A percentile compares a stretch with the other conserved stretches of the same genome.
Conservation (phyloP, 2,888 invertebrate species). For the Nomada lathburiana region DNA sequence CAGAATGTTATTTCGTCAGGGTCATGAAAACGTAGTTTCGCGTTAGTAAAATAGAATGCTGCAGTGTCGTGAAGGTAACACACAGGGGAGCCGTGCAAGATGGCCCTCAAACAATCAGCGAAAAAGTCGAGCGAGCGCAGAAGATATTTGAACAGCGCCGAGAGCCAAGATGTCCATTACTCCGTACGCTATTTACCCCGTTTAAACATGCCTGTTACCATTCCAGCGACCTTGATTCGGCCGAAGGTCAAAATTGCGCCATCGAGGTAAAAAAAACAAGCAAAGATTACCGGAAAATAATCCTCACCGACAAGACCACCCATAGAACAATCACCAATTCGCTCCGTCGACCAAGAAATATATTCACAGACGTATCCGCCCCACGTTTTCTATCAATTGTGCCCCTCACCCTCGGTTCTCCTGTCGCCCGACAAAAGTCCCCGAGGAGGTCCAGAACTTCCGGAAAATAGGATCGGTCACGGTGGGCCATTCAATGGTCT, state of each 20-base stretch:
- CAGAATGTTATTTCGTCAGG: background rate
- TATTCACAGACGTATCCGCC: background rate
- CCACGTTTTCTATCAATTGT: background rate
- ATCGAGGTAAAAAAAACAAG: no score
- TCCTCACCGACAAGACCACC: background rate
- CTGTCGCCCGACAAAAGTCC: no score
- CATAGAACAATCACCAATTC: background rate
- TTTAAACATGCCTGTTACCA: conserved; percentile 1
- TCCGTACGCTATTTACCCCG: background rate
- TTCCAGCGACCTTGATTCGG: conserved; percentile 6
- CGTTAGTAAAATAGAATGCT: background rate
- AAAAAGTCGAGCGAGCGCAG: background rate
- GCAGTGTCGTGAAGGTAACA: conserved; percentile 27
- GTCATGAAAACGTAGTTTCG: background rate
- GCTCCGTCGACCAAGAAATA: no score
- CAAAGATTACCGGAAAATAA: background rate
- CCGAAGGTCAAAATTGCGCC: background rate
- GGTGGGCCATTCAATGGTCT: background rate
- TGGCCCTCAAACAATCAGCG: conserved; percentile 15
- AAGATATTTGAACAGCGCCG: conserved; percentile 24
- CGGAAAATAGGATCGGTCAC: background rate
- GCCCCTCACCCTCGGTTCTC: background rate
- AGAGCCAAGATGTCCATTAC: conserved; percentile 13
- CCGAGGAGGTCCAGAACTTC: background rate
- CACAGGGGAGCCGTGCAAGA: background rate